Evolutionary conservation across 2,888 invertebrate species (phyloP), one percentile per base, ranked within the genome.

Genomic region (Agrochola macilenta): DNA sequence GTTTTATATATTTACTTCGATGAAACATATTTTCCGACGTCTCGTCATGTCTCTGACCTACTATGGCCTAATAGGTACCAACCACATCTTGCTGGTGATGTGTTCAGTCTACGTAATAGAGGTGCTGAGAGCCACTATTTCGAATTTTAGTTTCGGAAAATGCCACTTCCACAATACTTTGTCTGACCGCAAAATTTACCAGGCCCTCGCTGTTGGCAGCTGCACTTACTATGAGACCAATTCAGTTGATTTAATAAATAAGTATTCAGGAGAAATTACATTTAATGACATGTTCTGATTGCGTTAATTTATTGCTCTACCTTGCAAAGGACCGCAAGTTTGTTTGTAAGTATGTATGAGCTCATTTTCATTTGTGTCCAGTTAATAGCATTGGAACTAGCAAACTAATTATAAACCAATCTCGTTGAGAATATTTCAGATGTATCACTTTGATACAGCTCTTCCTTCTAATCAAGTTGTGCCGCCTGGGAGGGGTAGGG

Each of bases 401-500:
- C 17, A 64, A 84, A 69, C 26, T 66, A 49, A 81, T 73, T 81
- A 30, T 73, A 57, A 74, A 76, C 60, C 66, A 68, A 61, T 83
- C 60, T 79, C 43, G n/a, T 30, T 69, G 49, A 58, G 54, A 75
- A 74, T 17, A 17, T 73, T 49, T 64, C 14, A 58, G 71, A 77
- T 69, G 49, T 54, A 46, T 74, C 39, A 72, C 43, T 57, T 73
- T 54, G 39, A 83, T 71, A 75, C 39, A n/a, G 60, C 43, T 66
- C 39, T 76, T 49, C 35, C 43, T 23, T 73, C 30, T 75, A 73
- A 85, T 79, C 76, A 79, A 78, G 73, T 57, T 75, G 78, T 68
- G 65, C 84, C 79, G 63, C 35, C 30, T 39, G 79, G 73, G 86
- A 83, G 66, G 69, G 66, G 69, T 63, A 66, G 69, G 39, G 76